phyloP scores from a whole-genome alignment of 2,797 vertebrate genomes.

The Sebastes elongatus region DNA sequence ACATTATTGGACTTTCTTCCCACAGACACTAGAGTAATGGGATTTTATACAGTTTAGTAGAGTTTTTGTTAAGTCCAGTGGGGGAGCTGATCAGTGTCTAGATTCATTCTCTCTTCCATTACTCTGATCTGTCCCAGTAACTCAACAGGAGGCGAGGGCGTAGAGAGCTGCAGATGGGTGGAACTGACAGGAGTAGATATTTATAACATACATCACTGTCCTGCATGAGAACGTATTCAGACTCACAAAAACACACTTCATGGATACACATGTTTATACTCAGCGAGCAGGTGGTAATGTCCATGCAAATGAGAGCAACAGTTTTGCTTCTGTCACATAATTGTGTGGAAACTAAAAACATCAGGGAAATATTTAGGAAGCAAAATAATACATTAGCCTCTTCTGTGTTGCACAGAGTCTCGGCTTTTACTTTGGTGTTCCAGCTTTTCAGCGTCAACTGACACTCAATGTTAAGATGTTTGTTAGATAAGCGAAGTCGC shows the following conservation, averaged over 20 bases:
- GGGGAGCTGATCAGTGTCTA: constrained; percentile 57
- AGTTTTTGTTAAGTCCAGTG: constrained; percentile 46
- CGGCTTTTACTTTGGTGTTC: fast-evolving
- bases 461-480: background rate
- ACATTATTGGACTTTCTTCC: constrained; percentile 7
- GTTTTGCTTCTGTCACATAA: background rate
- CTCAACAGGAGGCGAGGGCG: constrained; percentile 14
- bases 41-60: constrained; percentile 41
- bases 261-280: background rate
- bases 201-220: constrained; percentile 41
- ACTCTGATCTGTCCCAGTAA: constrained; percentile 55
- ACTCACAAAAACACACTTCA: background rate
- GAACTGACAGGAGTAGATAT: constrained; percentile 27
- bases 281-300: background rate
- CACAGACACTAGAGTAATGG: constrained; percentile 2
- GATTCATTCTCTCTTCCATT: constrained; percentile 61
- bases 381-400: background rate
- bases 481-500: background rate
- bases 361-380: background rate
- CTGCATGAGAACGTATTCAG: background rate
- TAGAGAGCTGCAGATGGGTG: constrained; percentile 24
- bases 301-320: background rate
- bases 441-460: background rate
- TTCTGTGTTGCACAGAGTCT: background rate
- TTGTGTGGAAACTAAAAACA: background rate